Evolutionary conservation across 2,888 invertebrate species (phyloP), one percentile per base, ranked within the genome.

Genomic region (Auanema freiburgensis): DNA sequence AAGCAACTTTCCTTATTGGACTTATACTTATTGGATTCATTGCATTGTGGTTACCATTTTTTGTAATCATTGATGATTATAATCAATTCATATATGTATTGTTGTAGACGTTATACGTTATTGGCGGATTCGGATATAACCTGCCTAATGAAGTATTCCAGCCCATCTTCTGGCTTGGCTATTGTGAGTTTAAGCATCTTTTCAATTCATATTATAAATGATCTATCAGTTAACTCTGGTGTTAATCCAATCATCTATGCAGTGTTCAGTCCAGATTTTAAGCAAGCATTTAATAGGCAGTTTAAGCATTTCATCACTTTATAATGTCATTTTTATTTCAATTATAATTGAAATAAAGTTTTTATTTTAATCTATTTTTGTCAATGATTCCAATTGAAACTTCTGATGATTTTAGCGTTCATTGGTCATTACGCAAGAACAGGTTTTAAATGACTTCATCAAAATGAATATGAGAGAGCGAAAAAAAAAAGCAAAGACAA

Each of bases 21-120:
- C 89, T 98, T 67, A 96, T 98, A 76, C 94, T 98, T 92, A 95
- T 94, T 69, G 93, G 95, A 78, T 98, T 98, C 85, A 96, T 97
- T 79, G 91, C 94, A 64, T 95, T 95, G 84, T 96, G 97, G 97
- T 87, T 97, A 83, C 97, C 97, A 0, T 98, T 98, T 86, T 98
- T 97, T 89, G 79, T 81, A 57, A 77, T 24, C 49, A 12, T 25
- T 18, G 4, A 51, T n/a, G 40, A 24, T 59, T 18, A 33, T 46
- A 44, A 12, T n/a, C 18, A 52, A 11, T 25, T 18, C n/a, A 52
- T 5, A 57, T 57, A 41, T 1, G 5, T 23, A 49, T 24, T 42
- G 23, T 66, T 57, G 41, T 11, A 81, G 81, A 90, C 83, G 5
- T 76, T 85, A 66, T 86, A 87, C 70, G 83, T 86, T 1, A 80